phyloP scores from a whole-genome alignment of 1,140 invertebrate genomes.

The Scaptomyza hsui region DNA sequence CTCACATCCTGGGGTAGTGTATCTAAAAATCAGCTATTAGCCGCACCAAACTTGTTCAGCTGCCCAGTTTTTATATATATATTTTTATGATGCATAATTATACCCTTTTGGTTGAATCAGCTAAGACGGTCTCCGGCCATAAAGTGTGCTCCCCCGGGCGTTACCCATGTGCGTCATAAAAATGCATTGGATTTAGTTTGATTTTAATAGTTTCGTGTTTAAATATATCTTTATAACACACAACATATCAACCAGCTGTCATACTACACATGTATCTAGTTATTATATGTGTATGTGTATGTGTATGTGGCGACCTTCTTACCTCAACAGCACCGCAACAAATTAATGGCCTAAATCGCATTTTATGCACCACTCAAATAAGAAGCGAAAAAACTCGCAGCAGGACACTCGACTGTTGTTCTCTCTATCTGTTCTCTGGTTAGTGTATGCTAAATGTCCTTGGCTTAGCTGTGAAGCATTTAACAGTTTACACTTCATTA shows the following conservation, averaged over 20 bases:
- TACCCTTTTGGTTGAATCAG: slow-evolving; percentile 31
- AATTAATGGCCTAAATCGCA: slow-evolving; percentile 41
- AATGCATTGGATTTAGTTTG: slow-evolving; percentile 41
- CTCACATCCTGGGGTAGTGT: not conserved
- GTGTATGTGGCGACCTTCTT: slow-evolving; percentile 19
- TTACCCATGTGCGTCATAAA: slow-evolving; percentile 24
- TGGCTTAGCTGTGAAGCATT: slow-evolving; percentile 26
- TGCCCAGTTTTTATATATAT: not conserved
- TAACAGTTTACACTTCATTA: slow-evolving; percentile 70
- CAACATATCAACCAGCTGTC: slow-evolving; percentile 20
- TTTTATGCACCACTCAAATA: slow-evolving; percentile 41
- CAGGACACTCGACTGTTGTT: slow-evolving; percentile 18
- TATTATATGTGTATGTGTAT: no score
- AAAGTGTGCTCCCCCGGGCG: slow-evolving; percentile 26
- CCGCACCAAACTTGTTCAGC: not conserved
- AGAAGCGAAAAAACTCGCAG: slow-evolving; percentile 19
- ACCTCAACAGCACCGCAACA: slow-evolving; percentile 31
- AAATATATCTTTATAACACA: slow-evolving; percentile 22
- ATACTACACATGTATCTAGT: no score
- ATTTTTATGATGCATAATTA: slow-evolving; percentile 44
- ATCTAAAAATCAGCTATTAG: not conserved
- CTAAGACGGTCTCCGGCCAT: slow-evolving; percentile 21
- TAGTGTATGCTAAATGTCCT: slow-evolving; percentile 40
- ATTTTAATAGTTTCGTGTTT: slow-evolving; percentile 40
- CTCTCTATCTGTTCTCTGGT: not conserved